phyloP scores from a whole-genome alignment of 2,113 vertebrate species.

The Psammodynastes pulverulentus region DNA sequence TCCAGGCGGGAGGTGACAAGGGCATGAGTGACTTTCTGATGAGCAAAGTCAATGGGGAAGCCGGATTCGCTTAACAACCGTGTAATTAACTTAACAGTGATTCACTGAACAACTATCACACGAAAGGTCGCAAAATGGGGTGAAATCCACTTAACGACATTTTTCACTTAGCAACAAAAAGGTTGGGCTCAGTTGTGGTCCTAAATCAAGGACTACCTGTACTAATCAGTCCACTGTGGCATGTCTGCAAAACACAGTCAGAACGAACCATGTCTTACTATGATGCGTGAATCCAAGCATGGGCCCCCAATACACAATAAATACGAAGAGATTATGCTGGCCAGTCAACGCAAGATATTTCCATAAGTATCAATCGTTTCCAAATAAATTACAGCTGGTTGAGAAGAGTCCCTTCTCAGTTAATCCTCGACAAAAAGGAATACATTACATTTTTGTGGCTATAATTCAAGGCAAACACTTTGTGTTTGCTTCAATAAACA shows the following conservation, averaged over 20 bases:
- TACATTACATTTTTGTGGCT: conserved; percentile 28
- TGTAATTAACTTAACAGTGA: too few relatives aligned
- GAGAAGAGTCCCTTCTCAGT: background rate
- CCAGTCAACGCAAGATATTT: background rate
- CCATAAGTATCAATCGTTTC: background rate
- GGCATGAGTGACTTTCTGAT: too few relatives aligned
- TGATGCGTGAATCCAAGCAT: background rate
- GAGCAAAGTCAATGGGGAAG: too few relatives aligned
- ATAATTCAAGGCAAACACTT: conserved; percentile 47
- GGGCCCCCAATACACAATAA: background rate
- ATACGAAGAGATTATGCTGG: background rate
- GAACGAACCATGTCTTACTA: background rate
- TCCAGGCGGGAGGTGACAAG: too few relatives aligned
- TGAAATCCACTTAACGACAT: too few relatives aligned
- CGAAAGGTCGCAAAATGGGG: too few relatives aligned
- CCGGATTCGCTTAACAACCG: too few relatives aligned
- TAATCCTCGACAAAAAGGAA: conserved; percentile 26
- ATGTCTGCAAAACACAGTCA: background rate
- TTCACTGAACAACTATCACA: too few relatives aligned
- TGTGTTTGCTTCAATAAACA: conserved; percentile 41
- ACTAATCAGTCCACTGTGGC: background rate
- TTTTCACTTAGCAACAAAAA: too few relatives aligned
- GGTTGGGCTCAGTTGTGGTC: too few relatives aligned
- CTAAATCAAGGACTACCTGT: background rate
- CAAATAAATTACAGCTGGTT: background rate